These are phyloP conservation scores for Choloepus hoffmanni DNA, from an alignment of 2,113 vertebrate genomes.

Conservation along the genomic window DNA sequence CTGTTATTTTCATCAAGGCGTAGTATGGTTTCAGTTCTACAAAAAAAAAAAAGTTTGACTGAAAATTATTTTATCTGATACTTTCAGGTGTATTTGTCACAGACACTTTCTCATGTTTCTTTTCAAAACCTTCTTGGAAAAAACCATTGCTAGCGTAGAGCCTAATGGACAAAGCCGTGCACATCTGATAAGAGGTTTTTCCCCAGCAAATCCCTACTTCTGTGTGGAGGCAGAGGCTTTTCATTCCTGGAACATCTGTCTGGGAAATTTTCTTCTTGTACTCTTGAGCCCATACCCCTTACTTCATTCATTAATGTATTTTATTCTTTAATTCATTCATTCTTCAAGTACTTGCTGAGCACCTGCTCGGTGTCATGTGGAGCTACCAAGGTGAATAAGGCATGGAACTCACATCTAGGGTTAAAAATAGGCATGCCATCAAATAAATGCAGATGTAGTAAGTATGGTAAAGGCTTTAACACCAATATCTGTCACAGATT, in stretches of 20 bases:
- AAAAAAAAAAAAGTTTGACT: neutral
- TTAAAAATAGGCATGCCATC: neutral
- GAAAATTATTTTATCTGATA: neutral
- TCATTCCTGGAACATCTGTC: neutral
- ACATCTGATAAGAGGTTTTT: neutral
- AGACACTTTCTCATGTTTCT: slow-evolving; percentile 5
- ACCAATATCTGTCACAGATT: neutral
- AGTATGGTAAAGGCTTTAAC: neutral
- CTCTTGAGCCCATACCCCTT: neutral
- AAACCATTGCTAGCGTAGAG: neutral
- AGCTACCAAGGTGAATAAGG: neutral
- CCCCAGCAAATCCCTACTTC: neutral
- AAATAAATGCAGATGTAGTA: neutral
- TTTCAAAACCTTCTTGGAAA: neutral
- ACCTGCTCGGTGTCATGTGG: neutral
- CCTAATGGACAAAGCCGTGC: neutral
- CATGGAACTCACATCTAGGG: neutral
- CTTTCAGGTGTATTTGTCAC: neutral
- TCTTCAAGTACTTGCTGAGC: neutral
- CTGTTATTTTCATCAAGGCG: neutral
- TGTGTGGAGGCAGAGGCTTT: neutral
- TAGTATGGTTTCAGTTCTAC: neutral
- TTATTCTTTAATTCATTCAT: neutral
- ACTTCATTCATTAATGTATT: neutral
- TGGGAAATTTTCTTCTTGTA: neutral